These are phyloP conservation scores for Augiades crinisus DNA, from an alignment of 2,888 invertebrate genomes.

Conservation along the genomic window DNA sequence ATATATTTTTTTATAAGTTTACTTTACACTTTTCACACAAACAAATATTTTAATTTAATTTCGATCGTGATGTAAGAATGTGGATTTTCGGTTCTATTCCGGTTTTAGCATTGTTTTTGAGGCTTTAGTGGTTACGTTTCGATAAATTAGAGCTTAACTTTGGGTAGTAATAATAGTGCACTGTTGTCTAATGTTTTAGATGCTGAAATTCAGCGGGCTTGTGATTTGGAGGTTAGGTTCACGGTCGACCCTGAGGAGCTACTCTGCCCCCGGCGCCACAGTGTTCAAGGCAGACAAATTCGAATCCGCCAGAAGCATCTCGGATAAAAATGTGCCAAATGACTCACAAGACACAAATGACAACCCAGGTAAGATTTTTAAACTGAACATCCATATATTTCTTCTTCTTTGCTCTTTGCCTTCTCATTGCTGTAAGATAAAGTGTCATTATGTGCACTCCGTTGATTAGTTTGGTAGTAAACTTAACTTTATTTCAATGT, in stretches of 20 bases:
- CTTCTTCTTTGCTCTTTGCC: too few relatives aligned
- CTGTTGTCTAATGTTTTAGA: slow-evolving; percentile 50
- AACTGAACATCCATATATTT: too few relatives aligned
- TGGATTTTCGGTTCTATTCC: slow-evolving; percentile 26
- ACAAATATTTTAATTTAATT: slow-evolving; percentile 18
- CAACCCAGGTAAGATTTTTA: slow-evolving; percentile 1
- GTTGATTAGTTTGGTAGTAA: too few relatives aligned
- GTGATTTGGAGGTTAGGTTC: slow-evolving; percentile 78
- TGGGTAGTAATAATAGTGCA: background rate
- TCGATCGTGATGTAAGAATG: slow-evolving; percentile 65
- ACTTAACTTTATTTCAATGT: too few relatives aligned
- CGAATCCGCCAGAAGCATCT: slow-evolving; percentile 44
- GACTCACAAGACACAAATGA: slow-evolving; percentile 2
- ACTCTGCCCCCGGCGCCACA: slow-evolving; percentile 87
- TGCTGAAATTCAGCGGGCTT: slow-evolving; percentile 74
- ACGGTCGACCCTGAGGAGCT: slow-evolving; percentile 56
- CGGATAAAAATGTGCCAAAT: slow-evolving; percentile 42
- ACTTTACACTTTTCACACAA: slow-evolving; percentile 31
- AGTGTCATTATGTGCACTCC: too few relatives aligned
- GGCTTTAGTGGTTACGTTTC: background rate
- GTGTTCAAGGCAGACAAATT: slow-evolving; percentile 86
- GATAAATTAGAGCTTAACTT: background rate
- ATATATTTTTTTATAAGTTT: too few relatives aligned
- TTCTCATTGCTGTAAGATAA: too few relatives aligned
- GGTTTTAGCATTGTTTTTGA: background rate